Evolutionary conservation across 2,888 invertebrate genomes (phyloP), one percentile per base, ranked within the genome.

Genomic region (Galeopsomyia nigrocyanea): DNA sequence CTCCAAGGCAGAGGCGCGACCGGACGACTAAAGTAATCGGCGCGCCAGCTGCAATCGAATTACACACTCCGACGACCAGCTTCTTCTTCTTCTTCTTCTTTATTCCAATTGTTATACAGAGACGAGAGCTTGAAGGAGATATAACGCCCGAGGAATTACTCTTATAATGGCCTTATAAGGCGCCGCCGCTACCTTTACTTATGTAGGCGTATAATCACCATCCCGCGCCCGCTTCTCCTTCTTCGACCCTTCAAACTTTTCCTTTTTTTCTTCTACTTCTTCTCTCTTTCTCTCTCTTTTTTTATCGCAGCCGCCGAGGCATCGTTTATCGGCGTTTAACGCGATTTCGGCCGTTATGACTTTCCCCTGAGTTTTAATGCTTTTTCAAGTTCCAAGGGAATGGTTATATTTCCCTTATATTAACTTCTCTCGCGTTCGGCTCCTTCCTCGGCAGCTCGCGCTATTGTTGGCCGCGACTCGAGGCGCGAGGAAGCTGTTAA

Each of bases 21-120:
- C n/a, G 49, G 57, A 26, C 55, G 57, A 26, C 55, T 2, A 55
- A 64, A 53, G 61, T 55, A 39, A 64, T 64, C 64, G 53, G 14
- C 21, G 21, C 39, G 31, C 60, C 39, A 71, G 67, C 67, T 63
- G 55, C 61, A 73, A 73, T 73, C 73, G 73, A 73, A 73, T 73
- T 73, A 73, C 69, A 69, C 73, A 64, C 65, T 66, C 56, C 26
- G 64, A n/a, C 68, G 64, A 47, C 64, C 63, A 17, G 31, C 72
- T 72, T 68, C n/a, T n/a, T n/a, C n/a, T n/a, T n/a, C n/a, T n/a
- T n/a, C n/a, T n/a, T n/a, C n/a, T n/a, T n/a, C 70, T 65, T 60
- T 60, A 57, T 67, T 72, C 62, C 62, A 46, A 67, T 63, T 62
- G 67, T 63, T 65, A 65, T 7, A 47, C 46, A 47, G 49, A 3